Conservation (phyloP, 1,140 invertebrate genomes). For the Diplogasteroides magnus region DNA sequence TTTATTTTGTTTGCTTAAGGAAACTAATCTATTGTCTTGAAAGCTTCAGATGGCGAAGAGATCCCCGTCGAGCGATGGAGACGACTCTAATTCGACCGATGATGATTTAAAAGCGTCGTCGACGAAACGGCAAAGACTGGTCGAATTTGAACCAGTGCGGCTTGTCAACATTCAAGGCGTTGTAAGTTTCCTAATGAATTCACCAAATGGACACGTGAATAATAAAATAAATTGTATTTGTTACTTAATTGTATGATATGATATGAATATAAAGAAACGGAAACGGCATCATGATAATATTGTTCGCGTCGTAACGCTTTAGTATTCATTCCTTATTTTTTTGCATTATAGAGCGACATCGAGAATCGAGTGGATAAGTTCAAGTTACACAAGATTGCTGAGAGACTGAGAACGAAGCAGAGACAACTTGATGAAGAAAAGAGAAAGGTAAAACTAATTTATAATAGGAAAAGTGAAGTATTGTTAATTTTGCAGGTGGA, state of each 20-base stretch:
- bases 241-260: neutral
- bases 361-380: neutral
- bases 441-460: constrained; percentile 57
- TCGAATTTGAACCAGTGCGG: constrained; percentile 31
- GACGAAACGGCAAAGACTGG: constrained; percentile 13
- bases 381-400: constrained; percentile 50
- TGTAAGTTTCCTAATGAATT: constrained; percentile 16
- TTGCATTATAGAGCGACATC: constrained; percentile 15
- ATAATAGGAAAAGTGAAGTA: neutral
- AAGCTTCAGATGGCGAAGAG: constrained; percentile 15
- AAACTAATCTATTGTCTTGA: neutral
- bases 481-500: constrained; percentile 68
- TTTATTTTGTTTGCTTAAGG: neutral
- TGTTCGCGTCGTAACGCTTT: neutral
- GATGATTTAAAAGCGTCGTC: constrained; percentile 6
- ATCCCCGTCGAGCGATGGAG: constrained; percentile 4
- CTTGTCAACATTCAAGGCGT: constrained; percentile 19
- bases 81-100: constrained; percentile 9
- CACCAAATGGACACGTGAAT: constrained; percentile 17
- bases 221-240: constrained; percentile 19
- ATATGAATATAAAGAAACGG: neutral
- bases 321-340: neutral
- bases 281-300: no score
- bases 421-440: constrained; percentile 80
- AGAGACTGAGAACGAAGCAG: constrained; percentile 77